Base-by-base conservation (phyloP, 2,888 invertebrate genomes). In the Acanthosepion esculentum region DNA sequence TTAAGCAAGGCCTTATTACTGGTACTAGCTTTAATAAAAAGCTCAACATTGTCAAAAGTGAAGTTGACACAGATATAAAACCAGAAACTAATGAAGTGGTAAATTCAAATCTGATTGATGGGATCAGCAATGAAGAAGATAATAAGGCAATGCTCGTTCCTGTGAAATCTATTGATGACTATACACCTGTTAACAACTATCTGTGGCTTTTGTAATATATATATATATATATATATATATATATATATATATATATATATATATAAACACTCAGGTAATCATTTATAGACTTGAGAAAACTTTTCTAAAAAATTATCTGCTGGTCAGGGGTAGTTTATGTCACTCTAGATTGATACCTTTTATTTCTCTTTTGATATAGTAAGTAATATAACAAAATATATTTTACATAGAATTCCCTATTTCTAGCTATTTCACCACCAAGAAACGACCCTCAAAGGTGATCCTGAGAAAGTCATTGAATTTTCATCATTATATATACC, bases 171-270 rank as follows among this genome's bases (percentile, higher is more conserved):
- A 48, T 93, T 29, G 93, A 93, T 26, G 93, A 93, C 1, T 93
- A 93, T 93, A n/a, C 53, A 29, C 93, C 93, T 93, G 93, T 93
- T 18, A 93, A 50, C 29, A 93, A 93, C 53, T 93, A 93, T 50
- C 29, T 93, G 93, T 93, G 93, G 93, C 48, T 93, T 48, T 10
- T 93, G 53, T 93, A 93, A 93, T 26, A 26, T 48, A 20, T 26
- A 48, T 78, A 6, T 18, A 55, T 41, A 41, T 41, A 41, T 41
- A 41, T 41, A 41, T 41, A 41, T 41, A 41, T 41, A 41, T 41
- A 41, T 41, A 41, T 41, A 41, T 41, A 41, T 41, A 41, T 41
- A 41, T 41, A 41, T 41, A 41, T 41, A 41, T 41, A 41, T 41
- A 41, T 41, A 41, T 2, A 41, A 41, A 41, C 41, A 41, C 41